Conservation (phyloP, 2,113 vertebrate species). For the Colius striatus region DNA sequence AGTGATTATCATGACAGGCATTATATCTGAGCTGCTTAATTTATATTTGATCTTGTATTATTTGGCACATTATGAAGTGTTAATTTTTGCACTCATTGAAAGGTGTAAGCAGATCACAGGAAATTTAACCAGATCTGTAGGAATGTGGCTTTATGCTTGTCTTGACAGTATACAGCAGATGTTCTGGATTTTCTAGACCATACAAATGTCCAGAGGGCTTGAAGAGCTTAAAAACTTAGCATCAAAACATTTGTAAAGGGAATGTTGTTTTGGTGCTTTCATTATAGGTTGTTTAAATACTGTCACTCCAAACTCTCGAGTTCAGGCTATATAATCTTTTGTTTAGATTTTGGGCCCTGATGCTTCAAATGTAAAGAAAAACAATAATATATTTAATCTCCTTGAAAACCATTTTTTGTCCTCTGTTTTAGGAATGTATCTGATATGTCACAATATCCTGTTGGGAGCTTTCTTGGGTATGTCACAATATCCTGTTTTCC, state of each 20-base stretch:
- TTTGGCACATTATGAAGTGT: constrained; percentile 36
- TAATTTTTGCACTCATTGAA: constrained; percentile 29
- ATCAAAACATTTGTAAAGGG: not conserved
- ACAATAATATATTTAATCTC: not conserved
- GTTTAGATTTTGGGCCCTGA: not conserved
- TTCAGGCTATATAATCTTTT: not conserved
- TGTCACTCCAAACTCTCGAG: not conserved
- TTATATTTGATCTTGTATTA: constrained; percentile 33
- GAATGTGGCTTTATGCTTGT: not conserved
- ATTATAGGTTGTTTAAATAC: not conserved
- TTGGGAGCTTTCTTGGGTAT: not conserved
- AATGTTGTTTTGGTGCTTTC: not conserved
- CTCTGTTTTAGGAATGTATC: not conserved
- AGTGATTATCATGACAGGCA: not conserved
- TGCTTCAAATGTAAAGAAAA: not conserved
- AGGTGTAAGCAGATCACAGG: not conserved
- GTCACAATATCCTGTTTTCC: constrained; percentile 35
- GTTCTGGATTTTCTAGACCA: not conserved
- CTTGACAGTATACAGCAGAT: not conserved
- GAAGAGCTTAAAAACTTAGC: not conserved
- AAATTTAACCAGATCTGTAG: constrained; percentile 19
- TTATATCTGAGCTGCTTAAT: constrained; percentile 18
- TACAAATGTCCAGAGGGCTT: not conserved
- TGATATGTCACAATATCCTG: not conserved
- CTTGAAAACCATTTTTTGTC: not conserved